Base-by-base conservation (phyloP, 2,113 vertebrate species). In the Calidris pygmaea region DNA sequence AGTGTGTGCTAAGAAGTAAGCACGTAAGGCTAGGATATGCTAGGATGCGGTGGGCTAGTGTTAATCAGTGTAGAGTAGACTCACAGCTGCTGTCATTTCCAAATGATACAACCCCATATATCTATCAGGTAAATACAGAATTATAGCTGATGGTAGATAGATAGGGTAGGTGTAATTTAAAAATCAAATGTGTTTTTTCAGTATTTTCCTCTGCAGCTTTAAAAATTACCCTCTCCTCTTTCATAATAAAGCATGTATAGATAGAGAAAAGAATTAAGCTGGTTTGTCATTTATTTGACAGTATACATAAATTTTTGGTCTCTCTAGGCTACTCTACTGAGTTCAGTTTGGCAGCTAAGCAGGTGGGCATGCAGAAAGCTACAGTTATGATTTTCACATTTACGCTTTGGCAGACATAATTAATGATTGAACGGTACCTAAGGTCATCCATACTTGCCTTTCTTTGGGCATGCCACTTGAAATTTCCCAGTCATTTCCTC, bases 401-500 rank as follows among this genome's bases (percentile, higher is more conserved):
- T 59, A 14, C 79, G n/a, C 45, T 86, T 77, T 96, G 72, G 34
- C 66, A 84, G 72, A 30, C 30, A 23, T 89, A 81, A 78, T 75
- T 81, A 58, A 48, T 68, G 45, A 41, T 85, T 62, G 10, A 77
- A 48, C 50, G 48, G 35, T 55, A 77, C 37, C 23, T 55, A 50
- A 34, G 14, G 37, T 70, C 55, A 29, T 90, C 72, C 26, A 26
- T 63, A 35, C 56, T 87, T 90, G 34, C 41, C 59, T 80, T 88
- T 88, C 3, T 2, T 74, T 48, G 66, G 52, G 43, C 66, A 47
- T 47, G 22, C 29, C 27, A 47, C 80, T 92, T 92, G 47, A 89
- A 76, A 82, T 80, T 93, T 95, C 59, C 65, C 89, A 92, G 60
- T 89, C 12, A 9, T 84, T 94, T 94, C 72, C 65, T 94, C 58